Evolutionary conservation across 2,888 invertebrate genomes (phyloP), one percentile per base, ranked within the genome.

Genomic region (Drosophila yooni): DNA sequence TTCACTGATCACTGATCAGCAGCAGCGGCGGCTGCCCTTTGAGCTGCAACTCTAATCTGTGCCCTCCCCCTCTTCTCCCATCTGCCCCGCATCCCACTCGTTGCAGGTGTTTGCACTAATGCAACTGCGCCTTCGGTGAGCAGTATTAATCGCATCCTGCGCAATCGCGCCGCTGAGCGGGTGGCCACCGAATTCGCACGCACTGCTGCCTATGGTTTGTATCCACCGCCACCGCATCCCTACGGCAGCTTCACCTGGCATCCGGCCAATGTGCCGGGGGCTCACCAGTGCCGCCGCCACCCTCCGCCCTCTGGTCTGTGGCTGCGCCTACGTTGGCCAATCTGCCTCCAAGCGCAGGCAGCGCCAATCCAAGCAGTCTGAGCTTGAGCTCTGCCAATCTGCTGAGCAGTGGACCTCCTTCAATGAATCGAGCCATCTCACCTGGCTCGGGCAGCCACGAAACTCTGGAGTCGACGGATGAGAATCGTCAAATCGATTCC

Each of bases 121-220:
- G 97, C 97, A 58, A 98, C 98, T 31, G 98, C 99, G 0, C 99
- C 99, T 0, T 98, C 98, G 67, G 99, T 99, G 5, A 98, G 98
- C 89, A 98, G 98, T 82, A 99, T 99, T 93, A 99, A 99, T 94
- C 95, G 99, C 87, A 99, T 99, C 91, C 94, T 99, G 62, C 94
- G 99, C 79, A 99, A 99, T 92, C 95, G 99, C 11, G 99, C 99
- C 0, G 99, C 99, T 0, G 99, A 99, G 92, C 94, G 99, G 25
- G 99, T 99, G 0, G 98, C 99, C 0, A 98, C 97, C 2, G 99
- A 99, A 93, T 98, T 99, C 89, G 98, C 98, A 0, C 94, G 98
- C 21, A 98, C 98, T 0, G 97, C 98, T 0, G 98, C 98, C 18
- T 98, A 98, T 91, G 97, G 97, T 0, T 94, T 97, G 6, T 97